Conservation (phyloP, 2,797 vertebrate genomes). For the Philypnodon macrostomus region DNA sequence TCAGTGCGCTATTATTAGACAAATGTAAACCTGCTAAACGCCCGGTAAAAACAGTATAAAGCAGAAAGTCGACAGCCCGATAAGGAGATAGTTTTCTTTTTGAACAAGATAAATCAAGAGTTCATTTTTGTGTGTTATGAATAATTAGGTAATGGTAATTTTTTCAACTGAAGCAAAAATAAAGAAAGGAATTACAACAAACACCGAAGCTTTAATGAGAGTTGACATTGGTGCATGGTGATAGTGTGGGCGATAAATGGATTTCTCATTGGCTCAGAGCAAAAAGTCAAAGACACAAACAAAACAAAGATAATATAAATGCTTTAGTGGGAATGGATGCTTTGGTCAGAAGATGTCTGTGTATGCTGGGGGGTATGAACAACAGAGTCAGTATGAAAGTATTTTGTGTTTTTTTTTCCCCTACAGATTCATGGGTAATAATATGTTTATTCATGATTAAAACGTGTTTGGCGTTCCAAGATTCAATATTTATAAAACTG, state of each 20-base stretch:
- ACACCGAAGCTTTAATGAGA: constrained; percentile 47
- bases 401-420: no score
- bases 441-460: no score
- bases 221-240: constrained; percentile 35
- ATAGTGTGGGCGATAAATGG: constrained; percentile 45
- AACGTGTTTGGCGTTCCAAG: no score
- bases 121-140: constrained; percentile 37
- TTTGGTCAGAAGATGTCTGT: constrained; percentile 27
- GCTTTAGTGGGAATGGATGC: constrained; percentile 9
- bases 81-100: constrained; percentile 46
- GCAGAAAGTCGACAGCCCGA: constrained; percentile 27
- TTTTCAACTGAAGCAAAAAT: constrained; percentile 44
- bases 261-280: constrained; percentile 26
- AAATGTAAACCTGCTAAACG: constrained; percentile 67
- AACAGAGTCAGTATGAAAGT: no score
- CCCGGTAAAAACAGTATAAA: constrained; percentile 38
- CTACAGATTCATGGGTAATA: no score
- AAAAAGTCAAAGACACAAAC: constrained; percentile 39
- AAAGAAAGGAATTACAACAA: constrained; percentile 29
- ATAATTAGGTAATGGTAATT: constrained; percentile 51
- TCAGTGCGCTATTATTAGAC: constrained; percentile 78
- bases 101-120: constrained; percentile 44
- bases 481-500: no score
- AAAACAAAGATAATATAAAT: constrained; percentile 5
- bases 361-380: no score